A percentile compares a stretch with the other conserved stretches of the same genome.
These are phyloP conservation scores for Stegostoma tigrinum DNA, from an alignment of 2,113 vertebrate genomes.

Conservation along the genomic window DNA sequence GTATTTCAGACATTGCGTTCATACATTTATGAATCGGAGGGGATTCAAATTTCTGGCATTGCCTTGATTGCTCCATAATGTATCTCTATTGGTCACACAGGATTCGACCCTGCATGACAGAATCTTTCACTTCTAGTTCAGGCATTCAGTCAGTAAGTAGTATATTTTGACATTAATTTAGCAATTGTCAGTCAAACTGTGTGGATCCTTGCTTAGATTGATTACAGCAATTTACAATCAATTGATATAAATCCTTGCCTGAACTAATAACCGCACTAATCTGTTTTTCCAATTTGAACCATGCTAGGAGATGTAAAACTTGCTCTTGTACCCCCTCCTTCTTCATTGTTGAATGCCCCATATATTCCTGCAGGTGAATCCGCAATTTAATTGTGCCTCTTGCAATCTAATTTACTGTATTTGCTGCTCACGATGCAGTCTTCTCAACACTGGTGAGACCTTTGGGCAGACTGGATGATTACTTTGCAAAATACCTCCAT, in stretches of 20 bases:
- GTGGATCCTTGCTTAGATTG: background rate
- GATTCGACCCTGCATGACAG: background rate
- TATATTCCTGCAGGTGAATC: too few species aligned
- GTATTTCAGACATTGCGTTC: background rate
- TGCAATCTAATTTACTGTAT: too few species aligned
- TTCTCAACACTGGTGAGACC: too few species aligned
- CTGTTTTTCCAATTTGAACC: background rate
- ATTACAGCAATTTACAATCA: background rate
- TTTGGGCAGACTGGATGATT: too few species aligned
- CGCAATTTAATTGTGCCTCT: too few species aligned
- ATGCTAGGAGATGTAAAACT: background rate
- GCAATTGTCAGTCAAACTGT: background rate
- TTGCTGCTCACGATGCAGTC: too few species aligned
- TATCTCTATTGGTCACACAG: background rate
- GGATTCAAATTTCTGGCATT: background rate
- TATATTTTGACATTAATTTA: background rate
- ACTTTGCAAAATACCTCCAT: too few species aligned
- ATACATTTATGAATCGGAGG: background rate
- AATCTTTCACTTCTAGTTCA: background rate
- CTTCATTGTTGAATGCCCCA: too few species aligned
- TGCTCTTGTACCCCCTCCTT: too few species aligned
- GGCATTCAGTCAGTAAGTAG: background rate
- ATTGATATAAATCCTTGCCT: background rate
- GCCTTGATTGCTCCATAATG: background rate
- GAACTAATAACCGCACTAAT: background rate